Evolutionary conservation across 2,113 vertebrate genomes (phyloP), one percentile per base, ranked within the genome.

Genomic region (Sylvilagus bachmani): DNA sequence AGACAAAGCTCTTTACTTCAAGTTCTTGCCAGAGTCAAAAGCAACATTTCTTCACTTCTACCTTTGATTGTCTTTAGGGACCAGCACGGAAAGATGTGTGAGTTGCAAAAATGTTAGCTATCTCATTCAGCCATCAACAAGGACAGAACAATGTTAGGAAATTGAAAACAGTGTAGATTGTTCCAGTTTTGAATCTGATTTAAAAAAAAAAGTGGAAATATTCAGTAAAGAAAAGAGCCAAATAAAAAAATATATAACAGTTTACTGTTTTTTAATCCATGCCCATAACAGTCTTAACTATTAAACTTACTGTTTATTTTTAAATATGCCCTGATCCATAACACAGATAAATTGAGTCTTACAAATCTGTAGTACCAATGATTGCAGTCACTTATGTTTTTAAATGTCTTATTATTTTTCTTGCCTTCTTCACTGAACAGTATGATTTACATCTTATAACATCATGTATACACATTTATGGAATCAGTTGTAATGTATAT

Each of bases 31-130:
- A 94, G 96, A 98, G 97, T 98, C 95, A 98, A 98, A 98, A 95
- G 94, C 94, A 98, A 95, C 93, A 88, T 97, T 98, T 98, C 91
- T 98, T 97, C 96, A 88, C 75, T 95, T 96, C 62, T 98, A 79
- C 79, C 84, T 98, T 97, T 97, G 96, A 98, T 98, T 98, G 97
- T 97, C 97, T 96, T 97, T 82, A 73, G 96, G 96, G 93, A 92
- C 90, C 91, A 95, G 96, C 14, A 96, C 74, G 70, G 95, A 95
- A 96, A 96, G 75, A 86, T 94, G 61, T 96, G 83, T 71, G 92
- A 96, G 67, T 92, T 97, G 44, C 78, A 96, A 62, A 58, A 93
- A 86, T 93, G 81, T 85, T 97, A 97, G 90, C 95, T 69, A 94
- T 97, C 89, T 97, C 91, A 95, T 97, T 97, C 78, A 95, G 55